A percentile compares a stretch with the other conserved stretches of the same genome.
phyloP scores from a whole-genome alignment of 2,113 vertebrate genomes.

The Perognathus longimembris region DNA sequence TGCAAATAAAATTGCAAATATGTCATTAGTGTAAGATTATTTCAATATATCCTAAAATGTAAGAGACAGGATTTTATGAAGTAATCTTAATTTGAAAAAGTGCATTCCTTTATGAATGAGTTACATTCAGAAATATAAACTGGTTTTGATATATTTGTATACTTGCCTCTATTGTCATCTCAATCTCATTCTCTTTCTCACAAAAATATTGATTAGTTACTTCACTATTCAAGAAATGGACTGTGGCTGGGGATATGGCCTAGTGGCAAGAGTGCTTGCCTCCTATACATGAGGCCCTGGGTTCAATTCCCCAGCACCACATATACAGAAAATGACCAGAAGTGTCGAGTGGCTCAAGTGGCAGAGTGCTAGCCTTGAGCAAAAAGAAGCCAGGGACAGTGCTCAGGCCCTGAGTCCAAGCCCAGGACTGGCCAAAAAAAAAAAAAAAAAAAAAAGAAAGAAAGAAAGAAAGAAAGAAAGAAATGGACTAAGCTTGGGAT shows the following conservation, averaged over 20 bases:
- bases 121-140: slow-evolving; percentile 49
- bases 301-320: too few relatives aligned
- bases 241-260: too few relatives aligned
- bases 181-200: background rate
- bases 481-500: slow-evolving; percentile 58
- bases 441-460: too few relatives aligned
- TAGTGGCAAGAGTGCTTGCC: too few relatives aligned
- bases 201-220: slow-evolving; percentile 53
- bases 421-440: too few relatives aligned
- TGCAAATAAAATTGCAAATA: slow-evolving; percentile 83
- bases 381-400: too few relatives aligned
- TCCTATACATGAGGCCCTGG: too few relatives aligned
- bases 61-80: slow-evolving; percentile 76
- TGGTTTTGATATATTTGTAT: background rate
- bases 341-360: too few relatives aligned
- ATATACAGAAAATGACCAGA: too few relatives aligned
- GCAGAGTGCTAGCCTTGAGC: too few relatives aligned
- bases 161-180: background rate
- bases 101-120: slow-evolving; percentile 71
- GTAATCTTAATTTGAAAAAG: slow-evolving; percentile 79
- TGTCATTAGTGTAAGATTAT: slow-evolving; percentile 75
- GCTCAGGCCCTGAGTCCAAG: too few relatives aligned
- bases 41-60: slow-evolving; percentile 72
- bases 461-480: too few relatives aligned
- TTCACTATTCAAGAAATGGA: background rate